phyloP scores from a whole-genome alignment of 2,113 vertebrate genomes.

The Hymenochirus boettgeri region DNA sequence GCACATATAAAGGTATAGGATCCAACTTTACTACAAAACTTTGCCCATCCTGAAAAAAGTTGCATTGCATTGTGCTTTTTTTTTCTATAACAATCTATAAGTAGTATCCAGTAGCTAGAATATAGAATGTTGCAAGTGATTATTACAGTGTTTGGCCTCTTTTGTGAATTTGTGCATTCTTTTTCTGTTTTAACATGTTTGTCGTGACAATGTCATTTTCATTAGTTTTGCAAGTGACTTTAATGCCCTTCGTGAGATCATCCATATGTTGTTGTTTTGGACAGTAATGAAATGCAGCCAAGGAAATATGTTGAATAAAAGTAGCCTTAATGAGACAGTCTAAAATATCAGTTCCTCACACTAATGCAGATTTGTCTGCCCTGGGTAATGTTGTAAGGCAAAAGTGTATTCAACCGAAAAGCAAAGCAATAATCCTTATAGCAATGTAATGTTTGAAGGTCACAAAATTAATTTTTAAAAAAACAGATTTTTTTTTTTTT shows the following conservation, averaged over 20 bases:
- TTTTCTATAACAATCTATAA: too few species aligned
- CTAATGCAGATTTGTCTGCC: slow-evolving; percentile 38
- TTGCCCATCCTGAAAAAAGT: too few species aligned
- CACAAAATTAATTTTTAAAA: slow-evolving; percentile 18
- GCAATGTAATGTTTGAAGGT: slow-evolving; percentile 29
- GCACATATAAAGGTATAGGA: too few species aligned
- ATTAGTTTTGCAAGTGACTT: background rate
- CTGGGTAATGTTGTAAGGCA: slow-evolving; percentile 39
- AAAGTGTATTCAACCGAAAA: slow-evolving; percentile 31
- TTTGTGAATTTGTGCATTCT: background rate
- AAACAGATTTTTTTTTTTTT: slow-evolving; percentile 14
- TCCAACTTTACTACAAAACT: too few species aligned
- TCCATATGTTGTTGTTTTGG: slow-evolving; percentile 8
- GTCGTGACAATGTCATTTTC: background rate
- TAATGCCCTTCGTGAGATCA: slow-evolving; percentile 7
- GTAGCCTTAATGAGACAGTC: slow-evolving; percentile 35
- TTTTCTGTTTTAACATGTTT: slow-evolving; percentile 2
- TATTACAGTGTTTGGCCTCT: too few species aligned
- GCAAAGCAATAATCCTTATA: slow-evolving; percentile 40
- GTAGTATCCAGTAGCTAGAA: too few species aligned
- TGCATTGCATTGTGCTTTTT: too few species aligned
- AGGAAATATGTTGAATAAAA: slow-evolving; percentile 27
- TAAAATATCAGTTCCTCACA: slow-evolving; percentile 38
- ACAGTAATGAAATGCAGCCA: slow-evolving; percentile 27
- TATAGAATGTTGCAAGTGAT: too few species aligned